These are phyloP conservation scores for Diplosoma virens DNA, from an alignment of 23 tunicate genomes.

Conservation along the genomic window DNA sequence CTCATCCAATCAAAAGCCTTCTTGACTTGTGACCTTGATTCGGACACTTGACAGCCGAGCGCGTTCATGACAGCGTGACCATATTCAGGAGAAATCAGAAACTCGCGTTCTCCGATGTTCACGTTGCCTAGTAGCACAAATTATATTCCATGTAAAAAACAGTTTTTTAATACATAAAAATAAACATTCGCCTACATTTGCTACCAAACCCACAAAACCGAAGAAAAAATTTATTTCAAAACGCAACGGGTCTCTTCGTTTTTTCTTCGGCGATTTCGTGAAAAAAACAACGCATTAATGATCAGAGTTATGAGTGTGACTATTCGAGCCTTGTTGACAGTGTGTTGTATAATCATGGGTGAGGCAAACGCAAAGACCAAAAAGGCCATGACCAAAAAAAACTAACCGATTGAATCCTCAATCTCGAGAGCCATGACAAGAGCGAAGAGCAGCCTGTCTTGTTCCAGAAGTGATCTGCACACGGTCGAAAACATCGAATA, in stretches of 20 bases:
- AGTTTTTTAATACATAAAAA: too few relatives aligned
- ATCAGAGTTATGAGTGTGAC: too few relatives aligned
- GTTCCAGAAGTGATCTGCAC: constrained; percentile 52
- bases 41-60: constrained; percentile 64
- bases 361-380: too few relatives aligned
- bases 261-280: too few relatives aligned
- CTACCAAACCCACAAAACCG: too few relatives aligned
- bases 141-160: too few relatives aligned
- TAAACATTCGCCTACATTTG: too few relatives aligned
- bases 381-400: not conserved
- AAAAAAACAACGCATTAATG: too few relatives aligned
- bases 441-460: constrained; percentile 63
- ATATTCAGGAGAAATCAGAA: constrained; percentile 74
- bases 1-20: constrained; percentile 93
- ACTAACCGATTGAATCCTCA: constrained; percentile 67
- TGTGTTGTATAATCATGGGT: too few relatives aligned
- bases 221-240: too few relatives aligned
- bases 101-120: constrained; percentile 82
- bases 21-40: constrained; percentile 71
- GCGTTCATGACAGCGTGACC: constrained; percentile 77
- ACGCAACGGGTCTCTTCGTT: too few relatives aligned
- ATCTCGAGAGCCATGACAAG: constrained; percentile 76
- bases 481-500: constrained; percentile 53
- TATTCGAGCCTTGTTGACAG: too few relatives aligned
- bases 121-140: constrained; percentile 47